Evolutionary conservation across 2,888 invertebrate genomes (phyloP).

Genomic region (Hirtodrosophila trivittata): DNA sequence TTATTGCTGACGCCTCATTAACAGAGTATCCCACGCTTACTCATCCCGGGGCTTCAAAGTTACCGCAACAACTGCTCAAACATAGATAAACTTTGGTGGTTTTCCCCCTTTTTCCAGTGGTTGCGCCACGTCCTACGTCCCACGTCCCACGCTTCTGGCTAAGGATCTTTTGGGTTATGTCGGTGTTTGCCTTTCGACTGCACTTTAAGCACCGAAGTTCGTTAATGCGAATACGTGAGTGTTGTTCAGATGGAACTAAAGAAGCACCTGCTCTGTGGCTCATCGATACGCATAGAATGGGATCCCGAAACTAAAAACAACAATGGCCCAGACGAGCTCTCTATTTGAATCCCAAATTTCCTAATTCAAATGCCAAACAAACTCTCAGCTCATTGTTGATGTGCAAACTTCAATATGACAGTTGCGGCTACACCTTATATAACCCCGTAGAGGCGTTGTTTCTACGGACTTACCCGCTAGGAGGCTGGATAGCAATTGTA

Average conservation of each 20-base stretch:
- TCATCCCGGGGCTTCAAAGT: conserved; percentile 12
- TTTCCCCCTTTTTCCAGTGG: not conserved
- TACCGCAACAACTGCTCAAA: conserved; percentile 51
- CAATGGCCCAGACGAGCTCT: conserved; percentile 19
- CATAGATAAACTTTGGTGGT: conserved; percentile 51
- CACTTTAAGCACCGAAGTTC: conserved; percentile 71
- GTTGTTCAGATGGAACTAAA: conserved; percentile 46
- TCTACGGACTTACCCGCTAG: conserved; percentile 26
- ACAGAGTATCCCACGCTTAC: not conserved
- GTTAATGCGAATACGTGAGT: conserved; percentile 75
- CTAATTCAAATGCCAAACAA: conserved; percentile 54
- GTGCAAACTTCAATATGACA: conserved; percentile 60
- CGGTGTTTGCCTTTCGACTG: conserved; percentile 65
- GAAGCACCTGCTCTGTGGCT: conserved; percentile 15
- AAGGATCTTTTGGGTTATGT: conserved; percentile 14
- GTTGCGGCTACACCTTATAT: conserved; percentile 56
- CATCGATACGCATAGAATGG: conserved; percentile 20
- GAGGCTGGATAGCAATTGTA: conserved; percentile 14
- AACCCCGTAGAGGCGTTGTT: conserved; percentile 47
- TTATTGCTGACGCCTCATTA: conserved; percentile 36
- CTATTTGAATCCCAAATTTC: conserved; percentile 45
- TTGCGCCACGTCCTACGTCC: too few relatives aligned
- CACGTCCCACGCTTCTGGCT: conserved; percentile 4
- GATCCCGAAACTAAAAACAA: conserved; percentile 20
- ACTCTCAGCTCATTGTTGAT: conserved; percentile 50